Evolutionary conservation across 2,113 vertebrate species (phyloP).

Genomic region (Lycaon pictus): DNA sequence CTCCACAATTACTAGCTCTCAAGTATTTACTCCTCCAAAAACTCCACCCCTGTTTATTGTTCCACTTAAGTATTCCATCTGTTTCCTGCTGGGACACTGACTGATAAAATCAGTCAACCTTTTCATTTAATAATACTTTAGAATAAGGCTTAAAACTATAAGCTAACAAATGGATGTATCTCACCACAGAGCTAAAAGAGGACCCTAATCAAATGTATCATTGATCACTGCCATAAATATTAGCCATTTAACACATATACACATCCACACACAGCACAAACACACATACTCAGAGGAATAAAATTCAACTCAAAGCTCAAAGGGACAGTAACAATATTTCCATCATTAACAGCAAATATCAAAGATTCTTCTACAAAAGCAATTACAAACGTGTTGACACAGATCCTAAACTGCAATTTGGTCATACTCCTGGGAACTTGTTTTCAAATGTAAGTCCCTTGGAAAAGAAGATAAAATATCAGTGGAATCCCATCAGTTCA

Average conservation of each 20-base stretch:
- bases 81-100: neutral
- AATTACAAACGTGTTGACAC: constrained; percentile 58
- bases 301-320: constrained; percentile 11
- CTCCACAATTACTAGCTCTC: neutral
- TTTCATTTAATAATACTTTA: constrained; percentile 56
- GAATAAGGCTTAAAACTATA: constrained; percentile 42
- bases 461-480: constrained; percentile 56
- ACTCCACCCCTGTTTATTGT: neutral
- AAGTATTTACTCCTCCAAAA: neutral
- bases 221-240: neutral
- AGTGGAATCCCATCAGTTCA: constrained; percentile 17
- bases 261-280: neutral
- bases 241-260: neutral
- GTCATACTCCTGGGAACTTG: constrained; percentile 34
- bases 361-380: constrained; percentile 44
- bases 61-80: neutral
- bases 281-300: neutral
- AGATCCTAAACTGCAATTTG: constrained; percentile 27
- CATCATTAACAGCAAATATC: constrained; percentile 9
- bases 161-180: constrained; percentile 11
- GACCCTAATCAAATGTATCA: neutral
- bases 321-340: neutral
- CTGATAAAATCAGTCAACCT: neutral
- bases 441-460: constrained; percentile 49
- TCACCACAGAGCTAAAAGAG: neutral